Percentiles rank a stretch among this genome's conserved stretches.
Conservation (phyloP, 1,140 invertebrate species). For the Camponotus floridanus region DNA sequence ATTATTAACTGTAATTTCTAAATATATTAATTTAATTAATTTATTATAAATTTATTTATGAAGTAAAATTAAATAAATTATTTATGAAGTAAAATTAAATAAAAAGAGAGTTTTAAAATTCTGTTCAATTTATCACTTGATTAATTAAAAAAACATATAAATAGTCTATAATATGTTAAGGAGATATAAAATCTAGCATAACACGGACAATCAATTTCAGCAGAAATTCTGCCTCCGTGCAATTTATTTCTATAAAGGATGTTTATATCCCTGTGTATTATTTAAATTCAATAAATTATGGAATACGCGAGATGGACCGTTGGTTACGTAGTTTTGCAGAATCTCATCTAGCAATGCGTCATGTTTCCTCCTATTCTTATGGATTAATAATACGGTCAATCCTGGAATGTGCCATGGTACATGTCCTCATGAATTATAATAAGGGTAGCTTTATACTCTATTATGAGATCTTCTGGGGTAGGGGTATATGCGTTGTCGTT, state of each 20-base stretch:
- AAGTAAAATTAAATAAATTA: too few relatives aligned
- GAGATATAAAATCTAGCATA: neutral
- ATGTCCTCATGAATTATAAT: constrained; percentile 52
- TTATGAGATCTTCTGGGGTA: constrained; percentile 41
- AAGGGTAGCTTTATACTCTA: constrained; percentile 43
- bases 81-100: too few relatives aligned
- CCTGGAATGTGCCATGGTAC: neutral
- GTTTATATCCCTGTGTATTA: neutral
- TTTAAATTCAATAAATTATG: constrained; percentile 28
- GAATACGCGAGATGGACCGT: constrained; percentile 18
- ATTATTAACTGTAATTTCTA: too few relatives aligned
- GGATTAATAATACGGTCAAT: constrained; percentile 45
- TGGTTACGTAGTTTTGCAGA: neutral
- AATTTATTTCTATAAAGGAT: neutral
- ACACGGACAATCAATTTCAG: neutral
- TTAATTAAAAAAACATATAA: neutral
- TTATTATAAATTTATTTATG: too few relatives aligned
- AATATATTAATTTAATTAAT: too few relatives aligned
- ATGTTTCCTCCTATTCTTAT: constrained; percentile 34
- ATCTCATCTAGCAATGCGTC: neutral
- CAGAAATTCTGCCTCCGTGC: neutral
- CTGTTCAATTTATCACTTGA: neutral
- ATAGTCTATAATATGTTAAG: neutral
- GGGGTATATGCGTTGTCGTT: constrained; percentile 37
- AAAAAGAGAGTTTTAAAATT: neutral